A percentile compares a stretch with the other conserved stretches of the same genome.
Evolutionary conservation across 2,888 invertebrate genomes (phyloP).

Genomic region (Cephus pulcher): DNA sequence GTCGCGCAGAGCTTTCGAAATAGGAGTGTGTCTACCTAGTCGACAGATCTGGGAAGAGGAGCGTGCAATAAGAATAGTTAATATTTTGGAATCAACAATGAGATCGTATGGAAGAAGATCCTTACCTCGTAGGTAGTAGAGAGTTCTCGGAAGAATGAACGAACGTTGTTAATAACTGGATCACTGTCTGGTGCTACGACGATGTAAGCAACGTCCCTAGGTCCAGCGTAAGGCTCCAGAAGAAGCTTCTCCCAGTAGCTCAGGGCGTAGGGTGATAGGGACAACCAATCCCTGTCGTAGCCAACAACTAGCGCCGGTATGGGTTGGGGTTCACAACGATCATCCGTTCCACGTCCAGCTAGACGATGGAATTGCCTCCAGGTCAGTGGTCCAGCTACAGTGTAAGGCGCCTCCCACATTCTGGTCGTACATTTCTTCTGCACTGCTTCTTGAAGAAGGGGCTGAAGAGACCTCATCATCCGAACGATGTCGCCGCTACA

Average conservation of each 20-base stretch:
- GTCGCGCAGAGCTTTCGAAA: constrained; percentile 84
- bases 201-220: constrained; percentile 94
- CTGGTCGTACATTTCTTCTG: constrained; percentile 90
- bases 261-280: constrained; percentile 93
- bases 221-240: constrained; percentile 96
- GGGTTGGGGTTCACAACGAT: constrained; percentile 96
- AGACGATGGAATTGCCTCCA: constrained; percentile 98
- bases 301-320: constrained; percentile 95
- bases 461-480: constrained; percentile 91
- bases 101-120: background rate
- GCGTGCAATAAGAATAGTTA: background rate
- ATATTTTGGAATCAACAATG: background rate
- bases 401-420: constrained; percentile 93
- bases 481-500: constrained; percentile 92
- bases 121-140: constrained; percentile 89
- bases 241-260: constrained; percentile 97
- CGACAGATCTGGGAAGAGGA: constrained; percentile 76
- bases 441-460: constrained; percentile 94
- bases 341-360: constrained; percentile 93
- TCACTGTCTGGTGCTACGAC: constrained; percentile 95
- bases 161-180: constrained; percentile 80
- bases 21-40: constrained; percentile 92
- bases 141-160: constrained; percentile 91
- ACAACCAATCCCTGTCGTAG: constrained; percentile 94
- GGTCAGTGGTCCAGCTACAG: constrained; percentile 95